phyloP scores from a whole-genome alignment of 2,888 invertebrate genomes.

The Lasioglossum vierecki region DNA sequence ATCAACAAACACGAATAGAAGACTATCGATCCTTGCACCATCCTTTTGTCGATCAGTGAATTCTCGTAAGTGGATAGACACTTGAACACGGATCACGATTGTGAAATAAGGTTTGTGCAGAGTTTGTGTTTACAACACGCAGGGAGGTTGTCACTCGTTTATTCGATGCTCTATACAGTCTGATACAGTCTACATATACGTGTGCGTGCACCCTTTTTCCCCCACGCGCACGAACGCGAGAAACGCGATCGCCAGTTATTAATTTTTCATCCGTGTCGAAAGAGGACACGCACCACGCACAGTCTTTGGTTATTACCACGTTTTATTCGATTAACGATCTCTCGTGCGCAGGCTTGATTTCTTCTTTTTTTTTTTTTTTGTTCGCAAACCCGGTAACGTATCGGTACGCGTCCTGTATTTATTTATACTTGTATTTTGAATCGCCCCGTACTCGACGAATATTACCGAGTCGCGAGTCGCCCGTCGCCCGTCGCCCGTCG shows the following conservation, averaged over 20 bases:
- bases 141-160: conserved; percentile 32
- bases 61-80: background rate
- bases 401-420: background rate
- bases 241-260: conserved; percentile 43
- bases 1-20: conserved; percentile 42
- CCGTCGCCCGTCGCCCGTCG: background rate
- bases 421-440: background rate
- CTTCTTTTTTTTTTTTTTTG: too few relatives aligned
- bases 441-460: conserved; percentile 11
- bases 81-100: background rate
- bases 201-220: conserved; percentile 38
- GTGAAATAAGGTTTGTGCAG: conserved; percentile 26
- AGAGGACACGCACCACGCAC: conserved; percentile 3
- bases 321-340: background rate
- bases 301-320: background rate
- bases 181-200: background rate
- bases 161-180: conserved; percentile 20
- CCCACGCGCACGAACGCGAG: conserved; percentile 27
- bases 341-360: background rate
- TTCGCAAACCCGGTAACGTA: background rate
- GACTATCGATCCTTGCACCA: conserved; percentile 27
- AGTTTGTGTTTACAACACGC: conserved; percentile 18
- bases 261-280: conserved; percentile 39
- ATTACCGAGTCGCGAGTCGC: conserved; percentile 13
- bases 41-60: conserved; percentile 21